Evolutionary conservation across 2,797 vertebrate species (phyloP).

Genomic region (Peromyscus attwateri): DNA sequence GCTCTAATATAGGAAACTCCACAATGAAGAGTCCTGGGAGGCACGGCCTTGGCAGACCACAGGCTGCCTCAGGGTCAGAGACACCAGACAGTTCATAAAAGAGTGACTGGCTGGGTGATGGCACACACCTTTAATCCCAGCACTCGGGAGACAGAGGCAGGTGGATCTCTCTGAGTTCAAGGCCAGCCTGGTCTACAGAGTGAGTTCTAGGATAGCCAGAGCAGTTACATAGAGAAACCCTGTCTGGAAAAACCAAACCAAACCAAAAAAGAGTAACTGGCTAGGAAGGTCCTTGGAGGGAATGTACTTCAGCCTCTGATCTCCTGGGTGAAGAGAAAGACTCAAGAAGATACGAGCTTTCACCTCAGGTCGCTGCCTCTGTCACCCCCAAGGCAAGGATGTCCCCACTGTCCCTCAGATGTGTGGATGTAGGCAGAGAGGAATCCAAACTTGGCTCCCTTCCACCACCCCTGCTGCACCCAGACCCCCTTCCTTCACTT

Average conservation of each 20-base stretch:
- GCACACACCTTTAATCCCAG: neutral
- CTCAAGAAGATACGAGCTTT: neutral
- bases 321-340: conserved; percentile 21
- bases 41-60: neutral
- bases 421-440: neutral
- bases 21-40: neutral
- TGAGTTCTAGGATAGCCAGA: neutral
- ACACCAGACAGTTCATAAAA: neutral
- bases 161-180: neutral
- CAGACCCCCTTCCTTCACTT: neutral
- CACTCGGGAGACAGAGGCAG: neutral
- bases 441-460: neutral
- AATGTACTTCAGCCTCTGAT: neutral
- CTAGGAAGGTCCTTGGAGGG: neutral
- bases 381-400: neutral
- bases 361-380: neutral
- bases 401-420: neutral
- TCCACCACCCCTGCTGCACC: neutral
- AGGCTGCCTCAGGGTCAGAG: neutral
- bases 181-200: neutral
- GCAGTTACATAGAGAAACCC: neutral
- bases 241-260: neutral
- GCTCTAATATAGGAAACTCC: neutral
- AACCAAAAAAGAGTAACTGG: neutral
- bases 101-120: neutral